These are phyloP conservation scores for Delichon dasypus DNA, from an alignment of 2,797 vertebrate species.

Conservation along the genomic window DNA sequence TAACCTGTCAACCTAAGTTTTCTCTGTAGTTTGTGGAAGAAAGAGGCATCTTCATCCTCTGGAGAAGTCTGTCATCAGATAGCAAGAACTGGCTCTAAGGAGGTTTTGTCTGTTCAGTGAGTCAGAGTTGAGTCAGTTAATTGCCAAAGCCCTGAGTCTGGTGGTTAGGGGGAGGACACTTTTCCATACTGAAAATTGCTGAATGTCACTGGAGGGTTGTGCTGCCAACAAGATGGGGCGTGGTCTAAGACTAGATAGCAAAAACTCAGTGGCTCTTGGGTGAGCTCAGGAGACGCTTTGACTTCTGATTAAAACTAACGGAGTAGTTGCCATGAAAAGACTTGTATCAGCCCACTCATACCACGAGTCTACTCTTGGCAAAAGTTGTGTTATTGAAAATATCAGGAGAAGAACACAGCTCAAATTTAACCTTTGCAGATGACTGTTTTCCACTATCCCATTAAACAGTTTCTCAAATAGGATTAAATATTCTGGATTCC, in stretches of 20 bases:
- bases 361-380: background rate
- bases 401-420: background rate
- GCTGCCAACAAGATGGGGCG: rapidly evolving
- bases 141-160: background rate
- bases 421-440: slow-evolving; percentile 2
- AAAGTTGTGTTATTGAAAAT: background rate
- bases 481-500: background rate
- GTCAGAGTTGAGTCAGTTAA: background rate
- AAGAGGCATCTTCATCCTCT: background rate
- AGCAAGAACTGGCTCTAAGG: background rate
- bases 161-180: background rate
- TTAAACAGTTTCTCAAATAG: background rate
- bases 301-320: background rate
- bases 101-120: background rate
- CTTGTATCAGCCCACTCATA: background rate
- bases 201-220: background rate
- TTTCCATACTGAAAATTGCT: background rate
- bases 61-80: background rate
- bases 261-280: background rate
- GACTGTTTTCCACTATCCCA: background rate
- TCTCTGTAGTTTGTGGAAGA: background rate
- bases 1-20: background rate
- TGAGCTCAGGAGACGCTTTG: background rate
- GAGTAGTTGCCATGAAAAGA: background rate
- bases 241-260: background rate